phyloP scores from a whole-genome alignment of 2,888 invertebrate genomes.

The Eilema depressum region DNA sequence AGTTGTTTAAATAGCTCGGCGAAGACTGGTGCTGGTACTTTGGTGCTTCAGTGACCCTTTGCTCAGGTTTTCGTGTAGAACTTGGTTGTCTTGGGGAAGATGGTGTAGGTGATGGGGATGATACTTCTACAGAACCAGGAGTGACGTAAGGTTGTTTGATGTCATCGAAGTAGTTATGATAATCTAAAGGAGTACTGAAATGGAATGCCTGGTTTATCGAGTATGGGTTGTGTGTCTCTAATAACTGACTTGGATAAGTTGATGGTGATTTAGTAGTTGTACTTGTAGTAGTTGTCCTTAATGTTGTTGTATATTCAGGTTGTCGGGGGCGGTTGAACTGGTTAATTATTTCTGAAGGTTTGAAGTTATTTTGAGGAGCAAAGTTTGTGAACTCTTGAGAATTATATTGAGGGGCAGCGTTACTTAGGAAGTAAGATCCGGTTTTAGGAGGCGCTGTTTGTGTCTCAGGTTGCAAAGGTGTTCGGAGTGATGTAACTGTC shows the following conservation, averaged over 20 bases:
- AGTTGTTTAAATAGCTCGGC: constrained; percentile 72
- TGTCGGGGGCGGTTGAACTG: constrained; percentile 64
- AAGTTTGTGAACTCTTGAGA: constrained; percentile 62
- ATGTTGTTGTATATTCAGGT: constrained; percentile 60
- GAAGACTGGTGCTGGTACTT: constrained; percentile 66
- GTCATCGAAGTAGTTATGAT: constrained; percentile 78
- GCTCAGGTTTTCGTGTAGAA: constrained; percentile 55
- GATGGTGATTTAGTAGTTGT: constrained; percentile 72
- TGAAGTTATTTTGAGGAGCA: constrained; percentile 57
- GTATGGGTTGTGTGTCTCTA: constrained; percentile 83
- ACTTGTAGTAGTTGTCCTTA: constrained; percentile 62
- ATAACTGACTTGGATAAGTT: constrained; percentile 74
- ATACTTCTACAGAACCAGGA: constrained; percentile 55
- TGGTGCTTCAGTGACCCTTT: constrained; percentile 65
- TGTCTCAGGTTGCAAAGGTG: constrained; percentile 60
- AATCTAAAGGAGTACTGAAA: constrained; percentile 81
- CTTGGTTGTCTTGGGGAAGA: constrained; percentile 50
- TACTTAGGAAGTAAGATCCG: constrained; percentile 70
- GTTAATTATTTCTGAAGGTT: constrained; percentile 54
- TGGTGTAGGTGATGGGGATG: constrained; percentile 48
- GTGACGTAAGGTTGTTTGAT: constrained; percentile 69
- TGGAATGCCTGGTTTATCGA: constrained; percentile 84
- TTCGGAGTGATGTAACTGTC: constrained; percentile 70
- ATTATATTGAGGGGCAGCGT: constrained; percentile 66
- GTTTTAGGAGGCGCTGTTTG: constrained; percentile 61